phyloP scores from a whole-genome alignment of 2,113 vertebrate genomes.

The Engystomops pustulosus region DNA sequence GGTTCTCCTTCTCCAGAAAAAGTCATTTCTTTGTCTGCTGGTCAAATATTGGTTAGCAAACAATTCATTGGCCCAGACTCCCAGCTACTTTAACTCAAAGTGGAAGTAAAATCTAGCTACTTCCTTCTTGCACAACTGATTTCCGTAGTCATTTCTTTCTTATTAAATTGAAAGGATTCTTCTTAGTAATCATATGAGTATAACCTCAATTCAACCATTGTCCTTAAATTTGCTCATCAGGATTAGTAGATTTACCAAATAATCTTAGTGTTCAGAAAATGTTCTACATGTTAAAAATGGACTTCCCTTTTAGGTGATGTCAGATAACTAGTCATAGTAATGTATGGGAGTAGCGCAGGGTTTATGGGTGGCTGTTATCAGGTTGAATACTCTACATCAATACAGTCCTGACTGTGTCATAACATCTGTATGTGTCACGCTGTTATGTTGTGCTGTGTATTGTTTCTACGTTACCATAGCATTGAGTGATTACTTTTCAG shows the following conservation, averaged over 20 bases:
- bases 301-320: neutral
- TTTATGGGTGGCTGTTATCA: conserved; percentile 10
- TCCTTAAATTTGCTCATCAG: neutral
- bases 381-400: neutral
- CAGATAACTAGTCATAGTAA: neutral
- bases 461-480: conserved; percentile 24
- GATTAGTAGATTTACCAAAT: neutral
- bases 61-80: too few species aligned
- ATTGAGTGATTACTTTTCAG: neutral
- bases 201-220: too few species aligned
- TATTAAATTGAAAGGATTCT: too few species aligned
- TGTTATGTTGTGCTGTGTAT: neutral
- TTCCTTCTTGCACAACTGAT: too few species aligned
- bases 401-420: neutral
- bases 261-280: neutral
- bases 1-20: too few species aligned
- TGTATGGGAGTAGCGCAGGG: neutral
- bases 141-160: too few species aligned
- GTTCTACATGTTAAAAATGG: neutral
- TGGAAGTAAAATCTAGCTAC: too few species aligned
- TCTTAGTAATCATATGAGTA: too few species aligned
- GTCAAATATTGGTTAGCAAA: too few species aligned
- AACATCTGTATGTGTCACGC: conserved; percentile 16
- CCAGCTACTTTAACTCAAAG: too few species aligned
- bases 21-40: too few species aligned